phyloP scores from a whole-genome alignment of 2,113 vertebrate genomes.

The Chitala chitala region DNA sequence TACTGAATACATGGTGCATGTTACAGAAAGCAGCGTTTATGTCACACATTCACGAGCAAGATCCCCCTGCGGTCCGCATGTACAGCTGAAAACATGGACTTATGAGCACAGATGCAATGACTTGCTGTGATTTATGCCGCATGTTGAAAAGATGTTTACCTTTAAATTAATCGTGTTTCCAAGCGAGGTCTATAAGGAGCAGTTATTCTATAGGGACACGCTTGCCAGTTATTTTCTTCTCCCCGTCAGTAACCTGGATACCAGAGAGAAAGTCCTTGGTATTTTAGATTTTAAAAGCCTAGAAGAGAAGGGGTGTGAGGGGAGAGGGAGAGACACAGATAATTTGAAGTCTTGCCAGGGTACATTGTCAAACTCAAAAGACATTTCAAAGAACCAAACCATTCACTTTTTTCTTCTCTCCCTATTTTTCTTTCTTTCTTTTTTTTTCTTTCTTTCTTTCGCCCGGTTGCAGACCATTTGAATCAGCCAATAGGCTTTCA shows the following conservation, averaged over 20 bases:
- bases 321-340: slow-evolving; percentile 49
- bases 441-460: slow-evolving; percentile 46
- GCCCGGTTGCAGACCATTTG: slow-evolving; percentile 57
- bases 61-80: slow-evolving; percentile 7
- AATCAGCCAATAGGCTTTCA: slow-evolving; percentile 68
- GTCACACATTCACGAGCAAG: neutral
- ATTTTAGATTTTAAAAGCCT: slow-evolving; percentile 58
- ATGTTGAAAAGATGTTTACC: slow-evolving; percentile 40
- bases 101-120: neutral
- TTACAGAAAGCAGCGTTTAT: neutral
- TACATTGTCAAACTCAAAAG: slow-evolving; percentile 68
- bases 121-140: slow-evolving; percentile 16
- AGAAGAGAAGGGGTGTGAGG: slow-evolving; percentile 47
- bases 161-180: slow-evolving; percentile 45
- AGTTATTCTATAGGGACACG: slow-evolving; percentile 53
- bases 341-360: slow-evolving; percentile 56
- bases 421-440: slow-evolving; percentile 35
- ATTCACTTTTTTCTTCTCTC: slow-evolving; percentile 46
- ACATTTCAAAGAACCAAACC: slow-evolving; percentile 64
- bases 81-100: slow-evolving; percentile 3
- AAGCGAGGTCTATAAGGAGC: slow-evolving; percentile 46
- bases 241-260: slow-evolving; percentile 66
- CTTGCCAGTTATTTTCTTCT: slow-evolving; percentile 51
- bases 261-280: slow-evolving; percentile 54
- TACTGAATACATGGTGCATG: neutral